phyloP scores from a whole-genome alignment of 2,797 vertebrate genomes.

The Notamacropus eugenii region DNA sequence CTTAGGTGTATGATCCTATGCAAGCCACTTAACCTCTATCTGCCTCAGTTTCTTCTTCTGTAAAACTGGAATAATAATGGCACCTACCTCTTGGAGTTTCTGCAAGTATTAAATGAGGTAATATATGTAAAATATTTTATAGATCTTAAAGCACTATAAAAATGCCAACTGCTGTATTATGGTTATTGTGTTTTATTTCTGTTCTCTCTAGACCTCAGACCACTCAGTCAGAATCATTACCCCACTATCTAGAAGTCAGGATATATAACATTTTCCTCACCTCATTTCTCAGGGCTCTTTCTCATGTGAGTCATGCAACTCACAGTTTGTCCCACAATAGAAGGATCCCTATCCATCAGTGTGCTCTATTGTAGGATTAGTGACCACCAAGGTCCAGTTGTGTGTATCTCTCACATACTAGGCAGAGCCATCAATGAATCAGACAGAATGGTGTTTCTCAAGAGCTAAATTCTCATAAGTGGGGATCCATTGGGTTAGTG shows the following conservation, averaged over 20 bases:
- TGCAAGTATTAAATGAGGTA: neutral
- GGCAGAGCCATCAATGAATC: neutral
- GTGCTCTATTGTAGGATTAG: neutral
- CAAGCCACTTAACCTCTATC: neutral
- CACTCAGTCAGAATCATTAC: neutral
- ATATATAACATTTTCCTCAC: neutral
- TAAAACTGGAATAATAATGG: neutral
- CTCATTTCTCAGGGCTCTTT: neutral
- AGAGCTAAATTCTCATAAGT: neutral
- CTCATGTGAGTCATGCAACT: neutral
- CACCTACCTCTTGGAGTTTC: neutral
- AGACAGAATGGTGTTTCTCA: neutral
- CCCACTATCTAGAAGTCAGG: neutral
- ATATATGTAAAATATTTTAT: neutral
- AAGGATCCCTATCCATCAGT: neutral
- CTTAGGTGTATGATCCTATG: neutral
- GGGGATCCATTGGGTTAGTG: neutral
- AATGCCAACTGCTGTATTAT: neutral
- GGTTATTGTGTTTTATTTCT: neutral
- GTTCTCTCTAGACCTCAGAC: neutral
- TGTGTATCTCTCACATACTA: neutral
- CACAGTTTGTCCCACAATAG: neutral
- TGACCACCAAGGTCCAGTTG: neutral
- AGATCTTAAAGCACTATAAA: neutral
- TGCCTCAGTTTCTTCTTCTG: neutral